phyloP scores from a whole-genome alignment of 2,113 vertebrate genomes.

The Enhydra lutris region DNA sequence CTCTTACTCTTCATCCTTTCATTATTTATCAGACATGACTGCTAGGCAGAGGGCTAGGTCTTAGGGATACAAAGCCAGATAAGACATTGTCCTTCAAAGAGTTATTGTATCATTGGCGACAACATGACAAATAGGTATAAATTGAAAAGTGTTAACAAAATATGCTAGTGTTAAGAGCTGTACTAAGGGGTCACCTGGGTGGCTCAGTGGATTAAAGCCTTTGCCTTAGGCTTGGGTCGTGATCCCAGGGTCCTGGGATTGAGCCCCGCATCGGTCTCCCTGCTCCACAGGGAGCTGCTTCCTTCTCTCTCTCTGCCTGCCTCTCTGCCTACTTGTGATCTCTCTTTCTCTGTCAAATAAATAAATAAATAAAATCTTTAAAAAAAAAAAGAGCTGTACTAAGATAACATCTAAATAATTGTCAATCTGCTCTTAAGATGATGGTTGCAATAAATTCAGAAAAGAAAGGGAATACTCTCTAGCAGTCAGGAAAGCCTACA shows the following conservation, averaged over 20 bases:
- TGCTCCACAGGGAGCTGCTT: no score
- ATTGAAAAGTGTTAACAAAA: background rate
- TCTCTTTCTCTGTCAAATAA: no score
- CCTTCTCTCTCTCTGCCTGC: no score
- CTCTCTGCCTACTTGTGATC: no score
- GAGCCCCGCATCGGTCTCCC: no score
- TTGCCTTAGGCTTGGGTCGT: no score
- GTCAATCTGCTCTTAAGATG: background rate
- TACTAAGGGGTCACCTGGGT: background rate
- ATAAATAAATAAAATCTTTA: no score
- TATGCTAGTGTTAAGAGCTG: background rate
- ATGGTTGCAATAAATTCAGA: background rate
- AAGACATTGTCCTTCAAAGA: background rate
- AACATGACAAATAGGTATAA: background rate
- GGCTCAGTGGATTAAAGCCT: no score
- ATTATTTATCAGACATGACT: background rate
- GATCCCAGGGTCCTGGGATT: no score
- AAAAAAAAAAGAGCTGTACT: background rate
- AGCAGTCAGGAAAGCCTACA: background rate
- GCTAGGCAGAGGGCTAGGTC: background rate
- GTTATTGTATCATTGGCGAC: background rate
- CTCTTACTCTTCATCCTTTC: background rate
- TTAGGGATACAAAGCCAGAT: background rate
- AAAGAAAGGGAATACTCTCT: background rate
- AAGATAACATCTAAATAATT: background rate